phyloP scores from a whole-genome alignment of 2,888 invertebrate genomes.

The Tupiocoris notatus region DNA sequence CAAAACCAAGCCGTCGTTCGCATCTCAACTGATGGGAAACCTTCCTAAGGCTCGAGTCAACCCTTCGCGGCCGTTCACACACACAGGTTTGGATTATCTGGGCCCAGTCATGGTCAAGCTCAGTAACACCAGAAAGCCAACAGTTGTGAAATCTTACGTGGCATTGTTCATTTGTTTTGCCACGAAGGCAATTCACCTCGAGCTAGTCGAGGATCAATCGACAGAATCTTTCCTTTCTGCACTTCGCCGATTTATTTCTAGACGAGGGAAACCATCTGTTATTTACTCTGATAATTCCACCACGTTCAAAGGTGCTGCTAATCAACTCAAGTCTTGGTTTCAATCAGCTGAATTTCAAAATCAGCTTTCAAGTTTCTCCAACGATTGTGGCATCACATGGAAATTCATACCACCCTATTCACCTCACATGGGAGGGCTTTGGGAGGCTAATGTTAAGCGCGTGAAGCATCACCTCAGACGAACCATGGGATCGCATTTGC shows the following conservation, averaged over 20 bases:
- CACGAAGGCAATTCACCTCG: neutral
- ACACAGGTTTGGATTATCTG: neutral
- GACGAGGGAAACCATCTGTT: neutral
- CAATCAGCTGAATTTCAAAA: neutral
- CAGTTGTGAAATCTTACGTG: neutral
- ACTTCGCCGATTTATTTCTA: neutral
- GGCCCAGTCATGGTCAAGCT: neutral
- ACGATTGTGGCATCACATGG: neutral
- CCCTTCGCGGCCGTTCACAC: neutral
- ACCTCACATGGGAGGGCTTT: neutral
- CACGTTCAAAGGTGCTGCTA: neutral
- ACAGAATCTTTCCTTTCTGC: neutral
- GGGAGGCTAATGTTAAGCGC: neutral
- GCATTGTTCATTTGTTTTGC: neutral
- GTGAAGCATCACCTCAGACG: constrained; percentile 26
- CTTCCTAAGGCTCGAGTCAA: neutral
- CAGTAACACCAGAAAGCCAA: neutral
- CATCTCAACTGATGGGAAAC: neutral
- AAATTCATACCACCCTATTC: neutral
- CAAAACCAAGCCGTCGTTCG: neutral
- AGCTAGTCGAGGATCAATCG: neutral
- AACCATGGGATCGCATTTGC: constrained; percentile 7
- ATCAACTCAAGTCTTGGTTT: neutral
- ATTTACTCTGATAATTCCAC: neutral
- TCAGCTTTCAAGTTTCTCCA: neutral